A percentile compares a stretch with the other conserved stretches of the same genome.
phyloP scores from a whole-genome alignment of 1,140 invertebrate species.

The Semibalanus balanoides region DNA sequence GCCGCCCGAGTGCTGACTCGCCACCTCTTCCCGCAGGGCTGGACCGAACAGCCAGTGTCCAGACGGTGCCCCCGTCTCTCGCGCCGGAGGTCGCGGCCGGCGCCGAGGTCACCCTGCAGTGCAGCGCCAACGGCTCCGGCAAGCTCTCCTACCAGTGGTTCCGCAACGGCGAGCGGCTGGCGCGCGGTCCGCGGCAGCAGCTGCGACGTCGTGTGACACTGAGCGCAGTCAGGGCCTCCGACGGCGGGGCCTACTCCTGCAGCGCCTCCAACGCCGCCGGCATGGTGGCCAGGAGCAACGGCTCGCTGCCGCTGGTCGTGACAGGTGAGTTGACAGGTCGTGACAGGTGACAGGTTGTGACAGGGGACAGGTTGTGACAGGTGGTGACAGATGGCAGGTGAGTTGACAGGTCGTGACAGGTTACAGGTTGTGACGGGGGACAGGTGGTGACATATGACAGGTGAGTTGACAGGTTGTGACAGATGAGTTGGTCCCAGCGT shows the following conservation, averaged over 20 bases:
- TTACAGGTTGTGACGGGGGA: too few species aligned
- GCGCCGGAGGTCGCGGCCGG: not conserved
- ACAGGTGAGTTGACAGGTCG: not conserved
- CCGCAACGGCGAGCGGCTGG: not conserved
- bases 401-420: too few species aligned
- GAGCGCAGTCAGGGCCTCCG: conserved; percentile 54
- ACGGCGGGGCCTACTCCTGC: conserved; percentile 77
- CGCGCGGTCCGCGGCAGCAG: not conserved
- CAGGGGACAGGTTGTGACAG: too few species aligned
- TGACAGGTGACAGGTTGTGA: too few species aligned
- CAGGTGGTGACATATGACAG: too few species aligned
- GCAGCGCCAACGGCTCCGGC: not conserved
- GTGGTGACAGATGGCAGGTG: too few species aligned
- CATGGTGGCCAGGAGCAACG: conserved; percentile 33
- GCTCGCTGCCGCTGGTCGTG: not conserved
- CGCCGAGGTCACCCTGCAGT: not conserved
- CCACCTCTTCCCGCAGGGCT: not conserved
- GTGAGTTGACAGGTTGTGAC: too few species aligned
- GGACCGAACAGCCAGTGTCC: not conserved
- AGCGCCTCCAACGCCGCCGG: conserved; percentile 79
- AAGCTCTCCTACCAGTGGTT: not conserved
- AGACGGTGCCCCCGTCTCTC: not conserved
- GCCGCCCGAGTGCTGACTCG: too few species aligned
- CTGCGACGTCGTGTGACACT: conserved; percentile 41
- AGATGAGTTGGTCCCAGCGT: too few species aligned